Evolutionary conservation across 2,797 vertebrate species (phyloP), one percentile per base, ranked within the genome.

Genomic region (Borostomias antarcticus): DNA sequence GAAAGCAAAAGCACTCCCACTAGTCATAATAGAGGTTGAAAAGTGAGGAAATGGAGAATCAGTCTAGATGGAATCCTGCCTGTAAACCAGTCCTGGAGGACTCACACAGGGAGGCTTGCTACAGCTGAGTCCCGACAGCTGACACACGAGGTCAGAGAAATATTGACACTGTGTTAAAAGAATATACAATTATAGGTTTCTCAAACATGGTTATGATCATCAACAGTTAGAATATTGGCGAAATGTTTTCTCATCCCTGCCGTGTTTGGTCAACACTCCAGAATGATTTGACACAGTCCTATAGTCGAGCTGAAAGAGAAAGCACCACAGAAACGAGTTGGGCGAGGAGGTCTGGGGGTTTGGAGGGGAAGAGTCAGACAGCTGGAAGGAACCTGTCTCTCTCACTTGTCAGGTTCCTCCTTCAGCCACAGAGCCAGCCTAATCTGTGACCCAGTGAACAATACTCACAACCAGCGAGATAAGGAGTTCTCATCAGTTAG

Each of bases 371-470:
- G 75, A 2, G 17, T 17, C 19, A 50, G 51, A 82, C 66, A 75
- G 74, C 66, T 68, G 32, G 61, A 78, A 80, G 79, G 77, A 89
- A 84, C 81, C 79, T 65, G 78, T 82, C 87, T 83, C 45, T 65
- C 74, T 86, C 78, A 77, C 82, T 79, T 77, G 77, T 69, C 75
- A 82, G 77, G 82, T 82, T 85, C 84, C 79, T 72, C 74, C 75
- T 56, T 74, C 54, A 63, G 82, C 82, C 78, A 62, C 64, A 69
- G 53, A 50, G 66, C 83, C 79, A 78, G 81, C 86, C 84, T 89
- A 82, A 90, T 90, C 88, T 86, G 23, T 81, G 87, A 89, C 88
- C 87, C 26, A 58, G 47, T 84, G 86, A 90, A 88, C 84, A 51
- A 62, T 69, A 72, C 45, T 52, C 62, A 45, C 43, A 57, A 17